Conservation (phyloP, 2,113 vertebrate species). For the Coptodon rendalli region DNA sequence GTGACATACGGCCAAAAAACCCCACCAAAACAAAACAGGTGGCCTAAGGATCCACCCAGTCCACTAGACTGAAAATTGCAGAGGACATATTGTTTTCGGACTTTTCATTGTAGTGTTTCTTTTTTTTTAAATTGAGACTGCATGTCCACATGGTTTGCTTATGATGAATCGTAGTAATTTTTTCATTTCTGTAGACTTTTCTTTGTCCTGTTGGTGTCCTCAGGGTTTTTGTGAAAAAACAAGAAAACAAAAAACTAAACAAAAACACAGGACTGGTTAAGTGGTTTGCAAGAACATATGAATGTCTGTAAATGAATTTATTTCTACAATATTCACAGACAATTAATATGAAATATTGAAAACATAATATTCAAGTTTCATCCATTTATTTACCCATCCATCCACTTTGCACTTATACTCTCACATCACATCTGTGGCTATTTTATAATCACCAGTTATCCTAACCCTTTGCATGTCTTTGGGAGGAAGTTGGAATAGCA, state of each 20-base stretch:
- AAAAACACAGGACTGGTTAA: background rate
- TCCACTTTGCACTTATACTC: background rate
- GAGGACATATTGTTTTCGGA: background rate
- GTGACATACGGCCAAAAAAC: background rate
- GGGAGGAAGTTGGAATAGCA: background rate
- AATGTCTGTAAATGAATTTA: background rate
- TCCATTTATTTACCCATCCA: background rate
- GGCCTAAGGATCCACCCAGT: background rate
- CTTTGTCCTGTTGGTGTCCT: background rate
- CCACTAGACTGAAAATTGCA: background rate
- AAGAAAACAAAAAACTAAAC: background rate
- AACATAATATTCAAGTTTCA: background rate
- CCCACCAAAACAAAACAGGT: background rate
- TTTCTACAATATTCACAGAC: background rate
- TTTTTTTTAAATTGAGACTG: background rate
- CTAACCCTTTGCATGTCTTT: background rate
- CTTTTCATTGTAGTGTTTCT: accelerated
- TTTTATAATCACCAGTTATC: background rate
- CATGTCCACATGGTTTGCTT: background rate
- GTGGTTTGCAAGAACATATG: background rate
- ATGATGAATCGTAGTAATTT: background rate
- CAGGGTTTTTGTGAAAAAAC: background rate
- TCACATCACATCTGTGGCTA: background rate
- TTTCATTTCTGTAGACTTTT: background rate
- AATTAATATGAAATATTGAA: background rate